phyloP scores from a whole-genome alignment of 1,140 invertebrate genomes.

The Pollicipes pollicipes region DNA sequence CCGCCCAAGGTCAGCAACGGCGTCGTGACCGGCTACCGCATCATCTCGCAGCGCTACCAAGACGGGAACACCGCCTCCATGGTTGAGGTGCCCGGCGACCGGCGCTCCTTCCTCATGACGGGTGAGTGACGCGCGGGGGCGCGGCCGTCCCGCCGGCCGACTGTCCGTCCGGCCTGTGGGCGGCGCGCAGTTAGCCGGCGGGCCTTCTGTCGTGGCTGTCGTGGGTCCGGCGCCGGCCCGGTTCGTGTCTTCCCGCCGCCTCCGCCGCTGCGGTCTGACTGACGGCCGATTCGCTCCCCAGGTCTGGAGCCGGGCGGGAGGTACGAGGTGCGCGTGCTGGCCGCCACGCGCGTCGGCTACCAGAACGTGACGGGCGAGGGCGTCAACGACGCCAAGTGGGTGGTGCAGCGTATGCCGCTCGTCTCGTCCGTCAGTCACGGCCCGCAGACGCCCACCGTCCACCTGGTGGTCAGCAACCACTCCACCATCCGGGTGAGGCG shows the following conservation, averaged over 20 bases:
- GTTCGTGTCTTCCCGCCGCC: too few species aligned
- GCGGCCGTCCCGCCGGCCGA: too few species aligned
- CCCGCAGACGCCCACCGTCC: slow-evolving; percentile 10
- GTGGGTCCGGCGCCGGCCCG: too few species aligned
- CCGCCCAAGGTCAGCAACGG: slow-evolving; percentile 37
- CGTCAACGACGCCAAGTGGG: slow-evolving; percentile 25
- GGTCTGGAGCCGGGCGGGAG: slow-evolving; percentile 34
- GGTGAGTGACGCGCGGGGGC: slow-evolving; percentile 25
- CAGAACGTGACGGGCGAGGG: slow-evolving; percentile 23
- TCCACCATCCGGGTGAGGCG: slow-evolving; percentile 4
- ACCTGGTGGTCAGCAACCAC: slow-evolving; percentile 12
- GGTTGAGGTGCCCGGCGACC: slow-evolving; percentile 29
- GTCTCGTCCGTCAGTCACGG: slow-evolving; percentile 7
- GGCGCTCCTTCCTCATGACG: slow-evolving; percentile 31
- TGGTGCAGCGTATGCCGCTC: slow-evolving; percentile 30
- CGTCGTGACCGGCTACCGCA: slow-evolving; percentile 37
- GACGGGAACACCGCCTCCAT: slow-evolving; percentile 26
- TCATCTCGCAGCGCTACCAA: slow-evolving; percentile 38
- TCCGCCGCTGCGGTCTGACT: too few species aligned
- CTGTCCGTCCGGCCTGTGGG: too few species aligned
- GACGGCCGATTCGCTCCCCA: too few species aligned
- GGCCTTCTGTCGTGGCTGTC: too few species aligned
- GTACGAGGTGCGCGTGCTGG: slow-evolving; percentile 39
- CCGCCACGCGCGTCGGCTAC: slow-evolving; percentile 27
- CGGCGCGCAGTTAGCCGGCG: too few species aligned